Conservation (phyloP, 2,888 invertebrate genomes). For the Scaeva pyrastri region DNA sequence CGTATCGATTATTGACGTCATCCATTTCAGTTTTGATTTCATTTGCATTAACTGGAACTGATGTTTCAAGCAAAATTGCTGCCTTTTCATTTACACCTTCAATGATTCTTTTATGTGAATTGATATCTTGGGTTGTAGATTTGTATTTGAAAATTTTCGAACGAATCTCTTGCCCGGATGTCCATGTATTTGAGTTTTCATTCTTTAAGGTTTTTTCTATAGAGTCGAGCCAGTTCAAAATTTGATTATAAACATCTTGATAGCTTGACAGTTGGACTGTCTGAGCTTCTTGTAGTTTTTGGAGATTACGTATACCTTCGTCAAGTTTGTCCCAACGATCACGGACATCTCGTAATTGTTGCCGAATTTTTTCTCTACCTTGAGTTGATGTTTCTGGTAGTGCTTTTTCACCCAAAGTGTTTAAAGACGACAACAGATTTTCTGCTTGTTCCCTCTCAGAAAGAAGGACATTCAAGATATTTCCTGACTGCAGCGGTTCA, state of each 20-base stretch:
- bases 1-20: conserved; percentile 91
- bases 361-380: conserved; percentile 95
- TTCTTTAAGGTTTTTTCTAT: conserved; percentile 91
- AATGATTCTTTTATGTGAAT: conserved; percentile 94
- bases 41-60: conserved; percentile 81
- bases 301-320: conserved; percentile 92
- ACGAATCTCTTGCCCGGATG: conserved; percentile 93
- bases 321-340: conserved; percentile 95
- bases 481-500: conserved; percentile 88
- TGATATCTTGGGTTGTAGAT: conserved; percentile 94
- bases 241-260: conserved; percentile 93
- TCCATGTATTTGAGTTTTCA: conserved; percentile 89
- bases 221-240: conserved; percentile 92
- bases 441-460: conserved; percentile 94
- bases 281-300: conserved; percentile 93
- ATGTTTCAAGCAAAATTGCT: conserved; percentile 87
- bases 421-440: conserved; percentile 89
- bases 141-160: conserved; percentile 94
- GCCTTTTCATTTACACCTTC: conserved; percentile 96
- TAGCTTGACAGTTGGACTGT: conserved; percentile 93
- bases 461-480: conserved; percentile 89
- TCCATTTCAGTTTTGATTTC: conserved; percentile 89
- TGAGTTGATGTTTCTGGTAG: conserved; percentile 96
- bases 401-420: conserved; percentile 93
- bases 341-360: conserved; percentile 91